Conservation (phyloP, 2,888 invertebrate species). For the Cheilosia soror region DNA sequence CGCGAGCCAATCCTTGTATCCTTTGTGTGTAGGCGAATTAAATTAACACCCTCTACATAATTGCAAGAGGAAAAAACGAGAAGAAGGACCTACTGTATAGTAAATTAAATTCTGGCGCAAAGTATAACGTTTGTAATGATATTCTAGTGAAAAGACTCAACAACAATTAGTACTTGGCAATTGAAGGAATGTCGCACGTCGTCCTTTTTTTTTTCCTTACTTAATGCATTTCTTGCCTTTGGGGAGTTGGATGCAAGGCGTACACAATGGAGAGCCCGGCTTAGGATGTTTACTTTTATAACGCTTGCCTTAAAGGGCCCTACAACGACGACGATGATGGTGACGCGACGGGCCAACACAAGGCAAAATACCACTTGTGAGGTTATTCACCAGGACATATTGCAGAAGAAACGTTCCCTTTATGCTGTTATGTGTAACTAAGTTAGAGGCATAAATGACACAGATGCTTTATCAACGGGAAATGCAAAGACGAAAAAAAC, state of each 20-base stretch:
- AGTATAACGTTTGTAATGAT: conserved; percentile 57
- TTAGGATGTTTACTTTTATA: conserved; percentile 61
- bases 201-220: conserved; percentile 10
- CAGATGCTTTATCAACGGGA: conserved; percentile 42
- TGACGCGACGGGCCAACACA: conserved; percentile 23
- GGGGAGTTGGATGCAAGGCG: conserved; percentile 38
- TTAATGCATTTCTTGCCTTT: conserved; percentile 53
- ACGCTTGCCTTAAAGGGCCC: conserved; percentile 26
- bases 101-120: conserved; percentile 55
- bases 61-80: conserved; percentile 28
- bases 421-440: conserved; percentile 36
- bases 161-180: conserved; percentile 69
- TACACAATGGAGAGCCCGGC: conserved; percentile 33
- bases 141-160: conserved; percentile 63
- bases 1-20: conserved; percentile 56
- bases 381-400: conserved; percentile 68
- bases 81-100: conserved; percentile 30
- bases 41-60: conserved; percentile 72
- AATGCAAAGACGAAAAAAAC: neutral
- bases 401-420: conserved; percentile 35
- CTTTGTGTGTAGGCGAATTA: conserved; percentile 62
- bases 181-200: conserved; percentile 55
- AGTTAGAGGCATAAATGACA: conserved; percentile 51
- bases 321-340: conserved; percentile 4
- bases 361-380: conserved; percentile 53